Conservation (phyloP, 2,113 vertebrate genomes). For the Amblyopsis rosae region DNA sequence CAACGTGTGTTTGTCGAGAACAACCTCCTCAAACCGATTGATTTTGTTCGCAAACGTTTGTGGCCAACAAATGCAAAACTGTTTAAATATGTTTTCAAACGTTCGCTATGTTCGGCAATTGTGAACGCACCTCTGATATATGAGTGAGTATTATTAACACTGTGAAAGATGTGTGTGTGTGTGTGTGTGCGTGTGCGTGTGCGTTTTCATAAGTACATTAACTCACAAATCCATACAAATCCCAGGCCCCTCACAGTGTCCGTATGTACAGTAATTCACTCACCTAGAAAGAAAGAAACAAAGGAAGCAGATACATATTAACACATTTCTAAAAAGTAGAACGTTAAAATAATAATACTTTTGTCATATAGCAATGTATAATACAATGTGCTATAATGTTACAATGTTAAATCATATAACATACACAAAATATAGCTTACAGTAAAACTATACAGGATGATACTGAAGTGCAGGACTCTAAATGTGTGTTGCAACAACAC, state of each 20-base stretch:
- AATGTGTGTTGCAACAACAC: background rate
- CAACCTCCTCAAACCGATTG: too few species aligned
- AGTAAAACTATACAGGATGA: background rate
- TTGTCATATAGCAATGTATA: background rate
- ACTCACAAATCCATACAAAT: constrained; percentile 42
- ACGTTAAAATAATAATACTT: background rate
- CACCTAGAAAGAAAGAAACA: constrained; percentile 49
- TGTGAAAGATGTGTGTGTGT: background rate
- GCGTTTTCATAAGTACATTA: background rate
- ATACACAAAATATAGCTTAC: background rate
- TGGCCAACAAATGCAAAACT: too few species aligned
- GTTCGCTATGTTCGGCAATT: too few species aligned
- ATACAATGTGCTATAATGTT: background rate
- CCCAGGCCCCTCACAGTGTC: constrained; percentile 8
- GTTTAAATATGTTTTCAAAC: too few species aligned
- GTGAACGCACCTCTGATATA: too few species aligned
- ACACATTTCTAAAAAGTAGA: background rate
- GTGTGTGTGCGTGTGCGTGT: background rate
- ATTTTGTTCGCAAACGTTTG: too few species aligned
- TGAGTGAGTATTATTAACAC: background rate
- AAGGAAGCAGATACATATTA: constrained; percentile 2
- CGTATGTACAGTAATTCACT: constrained; percentile 34
- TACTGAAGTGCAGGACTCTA: too few species aligned
- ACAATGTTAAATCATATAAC: background rate
- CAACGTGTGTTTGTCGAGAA: too few species aligned